Evolutionary conservation across 2,797 vertebrate species (phyloP).

Genomic region (Cephalopachus bancanus): DNA sequence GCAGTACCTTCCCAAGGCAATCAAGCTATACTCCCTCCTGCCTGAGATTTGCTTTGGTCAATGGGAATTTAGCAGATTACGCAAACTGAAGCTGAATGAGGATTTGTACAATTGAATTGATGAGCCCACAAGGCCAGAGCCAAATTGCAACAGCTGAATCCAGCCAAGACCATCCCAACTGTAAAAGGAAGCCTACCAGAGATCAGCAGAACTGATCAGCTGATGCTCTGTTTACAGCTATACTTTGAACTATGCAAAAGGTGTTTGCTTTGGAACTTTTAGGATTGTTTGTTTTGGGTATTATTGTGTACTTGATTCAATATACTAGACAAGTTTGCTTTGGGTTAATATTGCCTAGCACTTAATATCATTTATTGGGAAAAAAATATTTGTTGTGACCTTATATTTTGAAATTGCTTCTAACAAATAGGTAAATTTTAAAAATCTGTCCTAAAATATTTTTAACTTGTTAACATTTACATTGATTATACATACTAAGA

Average conservation of each 20-base stretch:
- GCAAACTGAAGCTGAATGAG: background rate
- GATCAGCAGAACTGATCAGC: background rate
- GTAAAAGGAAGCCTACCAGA: background rate
- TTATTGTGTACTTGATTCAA: background rate
- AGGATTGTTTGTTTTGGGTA: background rate
- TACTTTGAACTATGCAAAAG: background rate
- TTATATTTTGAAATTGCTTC: background rate
- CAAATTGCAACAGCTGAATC: background rate
- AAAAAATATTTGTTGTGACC: background rate
- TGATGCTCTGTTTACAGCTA: background rate
- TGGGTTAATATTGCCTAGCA: background rate
- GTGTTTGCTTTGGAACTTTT: background rate
- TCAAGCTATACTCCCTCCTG: background rate
- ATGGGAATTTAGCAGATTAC: background rate
- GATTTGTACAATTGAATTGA: background rate
- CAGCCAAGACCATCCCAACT: background rate
- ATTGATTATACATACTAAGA: background rate
- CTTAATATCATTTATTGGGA: background rate
- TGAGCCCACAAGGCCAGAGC: background rate
- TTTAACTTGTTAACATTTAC: background rate
- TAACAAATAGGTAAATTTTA: background rate
- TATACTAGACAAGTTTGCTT: background rate
- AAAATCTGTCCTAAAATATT: constrained; percentile 8
- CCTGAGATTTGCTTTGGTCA: background rate
- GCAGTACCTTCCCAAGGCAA: background rate